Conservation (phyloP, 2,797 vertebrate genomes). For the Spondyliosoma cantharus region DNA sequence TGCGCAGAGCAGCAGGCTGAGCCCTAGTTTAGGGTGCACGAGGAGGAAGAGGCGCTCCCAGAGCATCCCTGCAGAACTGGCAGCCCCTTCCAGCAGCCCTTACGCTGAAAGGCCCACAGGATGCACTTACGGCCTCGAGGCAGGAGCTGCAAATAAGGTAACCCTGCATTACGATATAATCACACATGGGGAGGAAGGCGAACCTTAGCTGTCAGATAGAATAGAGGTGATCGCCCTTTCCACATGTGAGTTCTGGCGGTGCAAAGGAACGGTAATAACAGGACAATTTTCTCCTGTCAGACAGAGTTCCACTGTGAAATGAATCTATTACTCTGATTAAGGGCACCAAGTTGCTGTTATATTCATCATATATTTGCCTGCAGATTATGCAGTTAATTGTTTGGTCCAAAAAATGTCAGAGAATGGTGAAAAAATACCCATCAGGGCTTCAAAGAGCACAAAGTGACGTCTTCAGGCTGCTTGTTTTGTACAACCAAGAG, state of each 20-base stretch:
- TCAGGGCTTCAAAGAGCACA: background rate
- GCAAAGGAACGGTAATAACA: constrained; percentile 7
- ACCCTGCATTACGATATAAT: constrained; percentile 71
- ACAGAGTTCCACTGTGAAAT: constrained; percentile 6
- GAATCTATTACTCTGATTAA: background rate
- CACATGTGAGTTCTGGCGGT: constrained; percentile 10
- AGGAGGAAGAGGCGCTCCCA: constrained; percentile 73
- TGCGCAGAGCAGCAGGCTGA: constrained; percentile 70
- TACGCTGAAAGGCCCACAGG: constrained; percentile 71
- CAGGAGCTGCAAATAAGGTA: constrained; percentile 79
- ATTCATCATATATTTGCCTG: background rate
- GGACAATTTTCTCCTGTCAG: background rate
- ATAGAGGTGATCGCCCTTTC: constrained; percentile 26
- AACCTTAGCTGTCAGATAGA: constrained; percentile 12
- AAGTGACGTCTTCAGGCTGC: background rate
- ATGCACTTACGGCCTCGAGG: constrained; percentile 62
- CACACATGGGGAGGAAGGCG: constrained; percentile 5
- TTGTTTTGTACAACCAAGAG: background rate
- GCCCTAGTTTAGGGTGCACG: constrained; percentile 62
- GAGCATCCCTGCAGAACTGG: constrained; percentile 80
- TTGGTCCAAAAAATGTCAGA: background rate
- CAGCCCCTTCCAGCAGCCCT: constrained; percentile 71
- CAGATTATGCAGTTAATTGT: background rate
- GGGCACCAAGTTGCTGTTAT: background rate
- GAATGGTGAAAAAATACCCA: background rate